Base-by-base conservation (phyloP, 2,113 vertebrate genomes). In the Chaenogobius annularis region DNA sequence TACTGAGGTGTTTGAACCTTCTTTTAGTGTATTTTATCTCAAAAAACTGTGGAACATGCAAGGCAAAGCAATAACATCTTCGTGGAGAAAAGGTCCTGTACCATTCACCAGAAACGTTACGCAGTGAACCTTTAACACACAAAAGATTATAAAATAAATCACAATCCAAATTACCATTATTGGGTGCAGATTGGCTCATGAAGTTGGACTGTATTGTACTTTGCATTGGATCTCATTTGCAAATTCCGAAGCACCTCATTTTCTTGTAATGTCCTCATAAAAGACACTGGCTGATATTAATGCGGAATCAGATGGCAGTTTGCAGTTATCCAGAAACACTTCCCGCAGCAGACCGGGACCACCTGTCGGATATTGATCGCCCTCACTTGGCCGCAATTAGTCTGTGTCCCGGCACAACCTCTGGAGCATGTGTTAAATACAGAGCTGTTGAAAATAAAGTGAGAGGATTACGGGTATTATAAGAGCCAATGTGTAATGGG, bases 281-380 rank as follows among this genome's bases (percentile, higher is more conserved):
- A 70, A 66, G 69, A 69, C 69, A 48, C 46, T 61, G 69, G 70
- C 80, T 73, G 73, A 85, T 76, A 92, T 88, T 84, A 89, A 89
- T 91, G 85, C 85, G 65, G 73, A 71, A 83, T 79, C 75, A 87
- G 67, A 77, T 71, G 78, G 73, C 62, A 74, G 82, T 75, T 83
- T 81, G 69, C 14, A 58, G 65, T 79, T 59, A 66, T 61, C 65
- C 64, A 77, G 73, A 80, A 72, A 56, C 75, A 69, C 72, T 83
- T 78, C 72, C 52, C 35, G 55, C 37, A 7, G 6, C 19, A 62
- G 10, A 44, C 64, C 52, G 72, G 56, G 66, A 52, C 67, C 72
- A 68, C 84, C 72, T 77, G 78, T 61, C 31, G 50, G 22, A 79
- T 82, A 86, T 86, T 74, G 84, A 90, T 85, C 85, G 72, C 69